These are phyloP conservation scores for Cephonodes hylas DNA, from an alignment of 2,888 invertebrate species.

Conservation along the genomic window DNA sequence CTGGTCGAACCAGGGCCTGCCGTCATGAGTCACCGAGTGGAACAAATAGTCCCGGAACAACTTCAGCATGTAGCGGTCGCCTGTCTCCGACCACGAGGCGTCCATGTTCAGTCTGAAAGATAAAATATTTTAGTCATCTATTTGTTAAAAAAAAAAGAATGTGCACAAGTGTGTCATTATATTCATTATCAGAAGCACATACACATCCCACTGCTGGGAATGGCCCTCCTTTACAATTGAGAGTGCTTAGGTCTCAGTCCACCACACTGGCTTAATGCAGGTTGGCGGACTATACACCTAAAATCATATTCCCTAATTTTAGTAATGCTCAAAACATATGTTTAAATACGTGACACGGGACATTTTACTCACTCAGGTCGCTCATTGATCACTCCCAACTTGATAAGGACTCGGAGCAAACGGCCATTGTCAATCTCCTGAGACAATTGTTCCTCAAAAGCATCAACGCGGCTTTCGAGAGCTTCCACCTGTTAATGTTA, in stretches of 20 bases:
- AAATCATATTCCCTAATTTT: no score
- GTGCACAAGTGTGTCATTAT: no score
- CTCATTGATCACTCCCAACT: constrained; percentile 96
- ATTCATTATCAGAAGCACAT: no score
- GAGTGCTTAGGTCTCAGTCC: no score
- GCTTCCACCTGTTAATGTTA: constrained; percentile 83
- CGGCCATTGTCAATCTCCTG: constrained; percentile 98
- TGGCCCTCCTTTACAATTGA: no score
- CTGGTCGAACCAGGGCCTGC: constrained; percentile 97
- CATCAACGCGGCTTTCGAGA: constrained; percentile 92
- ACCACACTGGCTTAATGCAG: no score
- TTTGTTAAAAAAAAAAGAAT: no score
- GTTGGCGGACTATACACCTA: no score
- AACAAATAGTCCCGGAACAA: constrained; percentile 98
- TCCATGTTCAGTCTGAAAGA: constrained; percentile 91
- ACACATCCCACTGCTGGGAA: no score
- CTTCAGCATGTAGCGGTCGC: constrained; percentile 98
- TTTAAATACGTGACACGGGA: no score
- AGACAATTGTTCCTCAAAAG: constrained; percentile 93
- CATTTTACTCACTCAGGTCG: constrained; percentile 91
- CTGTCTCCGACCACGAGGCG: constrained; percentile 98
- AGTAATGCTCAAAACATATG: neutral
- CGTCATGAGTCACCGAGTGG: constrained; percentile 96
- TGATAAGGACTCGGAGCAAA: constrained; percentile 93
- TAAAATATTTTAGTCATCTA: neutral